Percentiles rank a stretch among this genome's conserved stretches.
phyloP scores from a whole-genome alignment of 2,797 vertebrate genomes.

The Melanotaenia trifasciata region DNA sequence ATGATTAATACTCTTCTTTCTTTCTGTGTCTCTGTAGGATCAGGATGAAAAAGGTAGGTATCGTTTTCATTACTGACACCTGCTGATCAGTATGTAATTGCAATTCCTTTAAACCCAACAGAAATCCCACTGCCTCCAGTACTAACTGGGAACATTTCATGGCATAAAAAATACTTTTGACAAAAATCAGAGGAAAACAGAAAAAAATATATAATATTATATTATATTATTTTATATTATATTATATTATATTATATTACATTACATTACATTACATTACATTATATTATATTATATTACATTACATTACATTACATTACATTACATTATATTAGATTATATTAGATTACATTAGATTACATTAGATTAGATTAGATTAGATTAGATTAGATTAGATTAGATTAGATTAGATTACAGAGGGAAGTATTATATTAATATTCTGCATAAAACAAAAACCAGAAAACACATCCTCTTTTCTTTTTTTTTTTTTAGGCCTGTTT shows the following conservation, averaged over 20 bases:
- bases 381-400: too few species aligned
- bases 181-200: not conserved
- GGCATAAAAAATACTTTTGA: not conserved
- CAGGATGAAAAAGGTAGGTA: constrained; percentile 77
- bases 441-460: not conserved
- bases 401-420: too few species aligned
- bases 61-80: constrained; percentile 52
- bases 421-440: too few species aligned
- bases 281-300: too few species aligned
- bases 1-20: constrained; percentile 36
- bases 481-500: not conserved
- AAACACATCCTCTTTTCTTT: not conserved
- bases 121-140: not conserved
- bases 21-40: constrained; percentile 61
- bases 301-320: too few species aligned
- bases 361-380: too few species aligned
- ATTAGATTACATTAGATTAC: too few species aligned
- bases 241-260: too few species aligned
- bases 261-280: too few species aligned
- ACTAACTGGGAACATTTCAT: not conserved
- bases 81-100: constrained; percentile 62
- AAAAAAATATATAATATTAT: not conserved
- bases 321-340: too few species aligned
- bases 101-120: not conserved
- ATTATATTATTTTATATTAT: too few species aligned